Conservation (phyloP, 1,140 invertebrate species). For the Carcinoscorpius rotundicauda region DNA sequence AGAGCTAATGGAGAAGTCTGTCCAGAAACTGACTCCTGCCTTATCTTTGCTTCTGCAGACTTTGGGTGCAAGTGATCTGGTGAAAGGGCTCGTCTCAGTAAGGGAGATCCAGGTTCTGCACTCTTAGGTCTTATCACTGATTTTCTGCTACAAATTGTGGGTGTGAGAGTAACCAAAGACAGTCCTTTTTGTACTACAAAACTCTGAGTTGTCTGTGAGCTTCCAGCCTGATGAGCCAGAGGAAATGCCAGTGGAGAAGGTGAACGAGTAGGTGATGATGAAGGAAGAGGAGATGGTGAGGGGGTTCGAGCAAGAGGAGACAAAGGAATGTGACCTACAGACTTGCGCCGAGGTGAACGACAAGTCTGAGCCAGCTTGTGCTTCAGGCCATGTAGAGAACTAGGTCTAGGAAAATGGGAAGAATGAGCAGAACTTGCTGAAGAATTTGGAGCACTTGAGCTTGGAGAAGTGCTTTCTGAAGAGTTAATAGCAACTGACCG, state of each 20-base stretch:
- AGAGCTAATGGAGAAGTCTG: constrained; percentile 17
- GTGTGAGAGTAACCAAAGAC: constrained; percentile 43
- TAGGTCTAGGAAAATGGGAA: constrained; percentile 65
- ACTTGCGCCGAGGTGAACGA: constrained; percentile 70
- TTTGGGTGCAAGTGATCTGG: constrained; percentile 51
- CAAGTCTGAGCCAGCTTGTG: constrained; percentile 67
- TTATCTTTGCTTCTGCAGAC: constrained; percentile 17
- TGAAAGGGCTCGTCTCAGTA: constrained; percentile 70
- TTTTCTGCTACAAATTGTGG: constrained; percentile 51
- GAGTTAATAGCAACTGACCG: constrained; percentile 37
- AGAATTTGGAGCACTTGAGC: constrained; percentile 46
- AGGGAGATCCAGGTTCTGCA: constrained; percentile 74
- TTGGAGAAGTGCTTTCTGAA: constrained; percentile 48
- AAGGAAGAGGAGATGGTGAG: constrained; percentile 43
- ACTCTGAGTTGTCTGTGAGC: neutral
- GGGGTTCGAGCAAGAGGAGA: constrained; percentile 90
- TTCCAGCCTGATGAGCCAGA: constrained; percentile 27
- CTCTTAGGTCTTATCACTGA: constrained; percentile 60
- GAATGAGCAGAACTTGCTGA: constrained; percentile 38
- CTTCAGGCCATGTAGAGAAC: constrained; percentile 86
- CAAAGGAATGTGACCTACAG: constrained; percentile 87
- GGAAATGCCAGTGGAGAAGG: constrained; percentile 71
- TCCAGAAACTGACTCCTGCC: constrained; percentile 17
- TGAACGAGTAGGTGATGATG: constrained; percentile 53
- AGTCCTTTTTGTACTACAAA: constrained; percentile 43